These are phyloP conservation scores for Mylabris phalerata DNA, from an alignment of 1,140 invertebrate genomes.

Conservation along the genomic window DNA sequence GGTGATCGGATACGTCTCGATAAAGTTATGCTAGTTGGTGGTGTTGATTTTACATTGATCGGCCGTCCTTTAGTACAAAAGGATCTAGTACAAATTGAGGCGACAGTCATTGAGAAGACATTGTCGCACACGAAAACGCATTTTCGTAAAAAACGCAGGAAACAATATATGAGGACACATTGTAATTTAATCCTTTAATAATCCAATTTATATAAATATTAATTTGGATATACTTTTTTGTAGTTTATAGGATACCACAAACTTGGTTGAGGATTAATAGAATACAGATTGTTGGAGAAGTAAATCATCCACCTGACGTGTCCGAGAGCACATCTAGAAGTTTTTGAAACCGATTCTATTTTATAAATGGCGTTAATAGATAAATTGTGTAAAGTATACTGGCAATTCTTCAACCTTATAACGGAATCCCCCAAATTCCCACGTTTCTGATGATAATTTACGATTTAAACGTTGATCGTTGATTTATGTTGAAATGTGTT, in stretches of 20 bases:
- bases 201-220: constrained; percentile 1
- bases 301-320: constrained; percentile 37
- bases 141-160: constrained; percentile 67
- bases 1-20: constrained; percentile 80
- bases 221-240: constrained; percentile 39
- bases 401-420: no score
- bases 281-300: constrained; percentile 46
- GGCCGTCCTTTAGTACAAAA: constrained; percentile 73
- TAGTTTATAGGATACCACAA: constrained; percentile 54
- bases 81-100: constrained; percentile 68
- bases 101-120: constrained; percentile 85
- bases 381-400: no score
- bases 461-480: no score
- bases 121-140: constrained; percentile 74
- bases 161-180: constrained; percentile 69
- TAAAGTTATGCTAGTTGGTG: constrained; percentile 80
- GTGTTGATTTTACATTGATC: constrained; percentile 78
- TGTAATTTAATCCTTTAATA: constrained; percentile 46
- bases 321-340: no score
- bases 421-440: no score
- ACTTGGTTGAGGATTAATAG: constrained; percentile 70
- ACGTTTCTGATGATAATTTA: no score
- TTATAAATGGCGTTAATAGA: no score
- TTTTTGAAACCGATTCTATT: no score
- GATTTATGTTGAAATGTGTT: no score